phyloP scores from a whole-genome alignment of 1,140 invertebrate genomes.

The roundworm (Caenorhabditis elegans) region DNA sequence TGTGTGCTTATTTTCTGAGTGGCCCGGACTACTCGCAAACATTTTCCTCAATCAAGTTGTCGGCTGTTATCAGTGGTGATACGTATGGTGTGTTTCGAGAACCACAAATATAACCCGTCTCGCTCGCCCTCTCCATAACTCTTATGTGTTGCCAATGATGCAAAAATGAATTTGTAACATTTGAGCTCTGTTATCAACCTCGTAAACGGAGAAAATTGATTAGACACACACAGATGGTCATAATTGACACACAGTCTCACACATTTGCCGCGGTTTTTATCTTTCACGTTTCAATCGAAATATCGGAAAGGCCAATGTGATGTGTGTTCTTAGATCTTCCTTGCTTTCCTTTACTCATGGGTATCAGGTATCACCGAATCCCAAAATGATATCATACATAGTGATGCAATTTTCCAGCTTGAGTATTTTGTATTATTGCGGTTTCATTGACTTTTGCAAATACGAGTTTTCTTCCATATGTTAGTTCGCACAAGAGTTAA shows the following conservation, averaged over 20 bases:
- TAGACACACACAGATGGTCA: constrained; percentile 28
- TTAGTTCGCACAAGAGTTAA: too few relatives aligned
- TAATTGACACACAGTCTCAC: background rate
- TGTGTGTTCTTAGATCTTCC: constrained; percentile 25
- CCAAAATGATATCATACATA: constrained; percentile 1
- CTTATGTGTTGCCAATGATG: background rate
- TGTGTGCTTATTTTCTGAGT: constrained; percentile 28
- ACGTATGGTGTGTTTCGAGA: constrained; percentile 19
- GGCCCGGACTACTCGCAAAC: constrained; percentile 1
- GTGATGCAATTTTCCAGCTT: constrained; percentile 10
- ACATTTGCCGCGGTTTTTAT: background rate
- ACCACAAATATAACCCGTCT: background rate
- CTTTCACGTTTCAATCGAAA: background rate
- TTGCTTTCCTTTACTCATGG: background rate
- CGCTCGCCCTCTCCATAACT: background rate
- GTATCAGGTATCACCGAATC: background rate
- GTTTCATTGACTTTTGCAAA: too few relatives aligned
- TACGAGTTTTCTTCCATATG: too few relatives aligned
- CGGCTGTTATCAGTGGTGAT: background rate
- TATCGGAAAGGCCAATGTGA: background rate
- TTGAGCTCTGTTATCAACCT: constrained; percentile 1
- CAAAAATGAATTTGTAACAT: constrained; percentile 24
- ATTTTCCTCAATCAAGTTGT: background rate
- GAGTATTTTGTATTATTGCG: background rate
- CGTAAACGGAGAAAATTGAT: constrained; percentile 3